Evolutionary conservation across 2,888 invertebrate species (phyloP).

Genomic region (Geophilus truncorum): DNA sequence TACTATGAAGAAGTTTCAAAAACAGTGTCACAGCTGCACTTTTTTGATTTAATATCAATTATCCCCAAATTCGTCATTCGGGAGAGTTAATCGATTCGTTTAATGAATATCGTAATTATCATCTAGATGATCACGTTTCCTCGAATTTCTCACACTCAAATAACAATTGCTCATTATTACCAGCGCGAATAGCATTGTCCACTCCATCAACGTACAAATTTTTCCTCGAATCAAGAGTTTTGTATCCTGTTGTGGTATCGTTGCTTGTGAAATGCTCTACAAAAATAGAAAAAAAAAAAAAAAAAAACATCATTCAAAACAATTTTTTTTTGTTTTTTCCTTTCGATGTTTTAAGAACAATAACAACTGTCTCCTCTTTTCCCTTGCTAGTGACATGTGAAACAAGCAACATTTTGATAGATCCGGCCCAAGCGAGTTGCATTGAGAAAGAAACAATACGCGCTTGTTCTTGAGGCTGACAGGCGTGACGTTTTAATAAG

Average conservation of each 20-base stretch:
- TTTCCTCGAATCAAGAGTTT: slow-evolving; percentile 36
- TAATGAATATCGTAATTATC: too few species aligned
- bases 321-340: neutral
- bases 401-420: slow-evolving; percentile 7
- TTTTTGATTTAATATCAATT: too few species aligned
- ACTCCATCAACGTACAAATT: slow-evolving; percentile 32
- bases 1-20: too few species aligned
- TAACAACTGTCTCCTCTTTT: neutral
- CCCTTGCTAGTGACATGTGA: neutral
- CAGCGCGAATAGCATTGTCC: slow-evolving; percentile 32
- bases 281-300: slow-evolving; percentile 8
- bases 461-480: neutral
- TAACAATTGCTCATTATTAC: neutral
- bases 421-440: slow-evolving; percentile 1
- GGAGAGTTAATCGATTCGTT: too few species aligned
- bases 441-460: neutral
- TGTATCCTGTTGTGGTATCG: slow-evolving; percentile 34
- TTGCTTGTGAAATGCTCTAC: slow-evolving; percentile 36
- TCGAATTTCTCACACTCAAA: neutral
- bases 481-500: slow-evolving; percentile 27
- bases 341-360: neutral
- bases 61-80: too few species aligned
- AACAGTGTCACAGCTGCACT: too few species aligned
- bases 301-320: neutral
- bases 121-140: too few species aligned